A percentile compares a stretch with the other conserved stretches of the same genome.
Conservation (phyloP, 2,797 vertebrate species). For the Erethizon dorsatum region DNA sequence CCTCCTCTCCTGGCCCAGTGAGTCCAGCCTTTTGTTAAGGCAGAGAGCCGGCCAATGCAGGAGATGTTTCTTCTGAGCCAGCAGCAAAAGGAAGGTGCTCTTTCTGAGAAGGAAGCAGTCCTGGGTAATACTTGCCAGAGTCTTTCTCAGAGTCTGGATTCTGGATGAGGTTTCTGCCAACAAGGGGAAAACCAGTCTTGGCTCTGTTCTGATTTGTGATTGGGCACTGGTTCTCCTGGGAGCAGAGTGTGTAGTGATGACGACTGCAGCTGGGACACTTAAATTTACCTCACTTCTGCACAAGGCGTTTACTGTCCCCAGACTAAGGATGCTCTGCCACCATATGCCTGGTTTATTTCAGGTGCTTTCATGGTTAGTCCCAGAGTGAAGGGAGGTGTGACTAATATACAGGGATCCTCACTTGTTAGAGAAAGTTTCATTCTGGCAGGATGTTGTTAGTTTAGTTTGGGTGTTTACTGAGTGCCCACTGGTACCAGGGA, state of each 20-base stretch:
- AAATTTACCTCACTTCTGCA: fast-evolving
- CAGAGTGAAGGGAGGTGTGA: background rate
- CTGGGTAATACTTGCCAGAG: background rate
- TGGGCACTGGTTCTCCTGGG: background rate
- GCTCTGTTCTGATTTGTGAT: background rate
- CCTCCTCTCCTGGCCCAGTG: background rate
- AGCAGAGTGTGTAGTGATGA: background rate
- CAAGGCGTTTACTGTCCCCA: background rate
- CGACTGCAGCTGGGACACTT: background rate
- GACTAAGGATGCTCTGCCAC: background rate
- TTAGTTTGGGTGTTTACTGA: background rate
- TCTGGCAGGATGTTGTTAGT: background rate
- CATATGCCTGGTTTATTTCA: background rate
- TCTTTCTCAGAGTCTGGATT: background rate
- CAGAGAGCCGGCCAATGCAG: background rate
- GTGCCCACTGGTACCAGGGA: background rate
- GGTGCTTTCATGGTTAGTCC: background rate
- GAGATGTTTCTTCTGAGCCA: background rate
- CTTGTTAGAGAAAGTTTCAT: background rate
- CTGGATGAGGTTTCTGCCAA: background rate
- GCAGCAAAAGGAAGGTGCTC: background rate
- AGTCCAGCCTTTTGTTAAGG: background rate
- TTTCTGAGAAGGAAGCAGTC: constrained; percentile 22
- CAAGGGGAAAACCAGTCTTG: background rate
- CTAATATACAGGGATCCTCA: background rate